Percentiles rank a stretch among this genome's conserved stretches.
Conservation (phyloP, 2,113 vertebrate genomes). For the Cygnus atratus region DNA sequence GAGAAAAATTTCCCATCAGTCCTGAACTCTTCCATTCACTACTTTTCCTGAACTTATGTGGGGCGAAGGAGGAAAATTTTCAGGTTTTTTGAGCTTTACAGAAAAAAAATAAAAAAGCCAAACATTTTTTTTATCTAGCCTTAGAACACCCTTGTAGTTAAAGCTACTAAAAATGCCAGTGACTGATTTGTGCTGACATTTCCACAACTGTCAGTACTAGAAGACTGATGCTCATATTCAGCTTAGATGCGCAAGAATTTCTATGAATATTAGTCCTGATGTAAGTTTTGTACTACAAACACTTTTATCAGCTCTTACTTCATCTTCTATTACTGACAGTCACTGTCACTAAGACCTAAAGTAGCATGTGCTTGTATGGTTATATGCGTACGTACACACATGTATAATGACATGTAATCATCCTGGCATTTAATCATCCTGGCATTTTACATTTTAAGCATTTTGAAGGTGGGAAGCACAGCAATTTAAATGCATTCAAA, state of each 20-base stretch:
- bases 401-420: background rate
- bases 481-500: background rate
- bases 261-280: background rate
- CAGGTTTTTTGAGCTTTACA: background rate
- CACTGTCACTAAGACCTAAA: background rate
- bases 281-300: background rate
- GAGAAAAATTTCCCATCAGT: background rate
- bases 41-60: background rate
- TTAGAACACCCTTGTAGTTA: background rate
- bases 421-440: background rate
- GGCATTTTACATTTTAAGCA: background rate
- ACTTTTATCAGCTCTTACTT: background rate
- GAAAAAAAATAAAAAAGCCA: background rate
- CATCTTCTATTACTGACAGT: background rate
- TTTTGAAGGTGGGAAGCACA: background rate
- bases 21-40: background rate
- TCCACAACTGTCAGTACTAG: background rate
- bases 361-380: background rate
- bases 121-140: background rate
- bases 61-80: background rate
- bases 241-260: background rate
- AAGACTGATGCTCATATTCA: accelerated
- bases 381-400: background rate
- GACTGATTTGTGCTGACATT: background rate
- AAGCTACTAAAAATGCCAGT: background rate